A percentile compares a stretch with the other conserved stretches of the same genome.
Conservation (phyloP, 2,113 vertebrate species). For the Actenoides hombroni region DNA sequence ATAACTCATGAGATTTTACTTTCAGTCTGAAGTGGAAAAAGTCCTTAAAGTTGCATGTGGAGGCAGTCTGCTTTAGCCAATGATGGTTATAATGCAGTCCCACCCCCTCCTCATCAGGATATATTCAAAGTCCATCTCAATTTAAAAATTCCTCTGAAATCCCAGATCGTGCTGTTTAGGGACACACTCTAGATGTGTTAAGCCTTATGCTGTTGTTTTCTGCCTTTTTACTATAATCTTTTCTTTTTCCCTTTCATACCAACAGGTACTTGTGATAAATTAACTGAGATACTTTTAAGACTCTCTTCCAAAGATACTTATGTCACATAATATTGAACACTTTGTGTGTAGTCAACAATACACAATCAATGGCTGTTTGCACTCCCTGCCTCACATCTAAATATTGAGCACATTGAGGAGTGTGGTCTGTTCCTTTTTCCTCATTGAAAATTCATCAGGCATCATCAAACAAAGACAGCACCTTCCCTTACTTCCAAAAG, state of each 20-base stretch:
- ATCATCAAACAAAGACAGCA: not conserved
- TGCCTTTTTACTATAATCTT: not conserved
- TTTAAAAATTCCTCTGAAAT: not conserved
- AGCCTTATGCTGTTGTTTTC: not conserved
- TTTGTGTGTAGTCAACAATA: not conserved
- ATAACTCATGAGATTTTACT: not conserved
- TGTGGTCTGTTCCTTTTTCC: not conserved
- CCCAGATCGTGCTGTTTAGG: not conserved
- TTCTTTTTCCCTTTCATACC: not conserved
- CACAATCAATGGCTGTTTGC: not conserved
- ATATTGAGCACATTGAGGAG: not conserved
- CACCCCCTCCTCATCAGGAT: not conserved
- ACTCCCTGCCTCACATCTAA: not conserved
- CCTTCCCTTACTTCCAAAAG: not conserved
- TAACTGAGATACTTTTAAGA: not conserved
- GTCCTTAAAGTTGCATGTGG: not conserved
- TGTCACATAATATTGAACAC: not conserved
- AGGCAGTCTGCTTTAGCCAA: not conserved
- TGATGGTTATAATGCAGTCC: not conserved
- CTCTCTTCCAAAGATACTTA: not conserved
- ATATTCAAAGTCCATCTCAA: not conserved
- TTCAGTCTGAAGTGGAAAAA: not conserved
- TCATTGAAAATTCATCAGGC: not conserved
- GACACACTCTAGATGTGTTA: rapidly evolving
- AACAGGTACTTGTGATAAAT: not conserved